These are phyloP conservation scores for Mythimna ferrago DNA, from an alignment of 2,888 invertebrate species.

Conservation along the genomic window DNA sequence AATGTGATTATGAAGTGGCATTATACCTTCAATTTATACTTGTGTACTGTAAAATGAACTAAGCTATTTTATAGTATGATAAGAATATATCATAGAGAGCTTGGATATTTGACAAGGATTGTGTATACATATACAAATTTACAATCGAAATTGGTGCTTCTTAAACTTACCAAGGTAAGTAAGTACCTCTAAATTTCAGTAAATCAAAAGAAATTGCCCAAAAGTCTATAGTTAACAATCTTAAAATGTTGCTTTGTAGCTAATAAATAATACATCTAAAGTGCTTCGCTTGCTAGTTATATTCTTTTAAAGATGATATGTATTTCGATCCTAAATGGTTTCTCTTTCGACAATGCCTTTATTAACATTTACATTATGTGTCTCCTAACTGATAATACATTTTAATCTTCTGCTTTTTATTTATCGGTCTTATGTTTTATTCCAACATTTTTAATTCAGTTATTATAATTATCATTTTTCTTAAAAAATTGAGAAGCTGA, in stretches of 20 bases:
- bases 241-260: background rate
- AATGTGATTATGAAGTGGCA: background rate
- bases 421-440: background rate
- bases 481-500: background rate
- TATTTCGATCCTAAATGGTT: background rate
- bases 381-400: background rate
- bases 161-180: background rate
- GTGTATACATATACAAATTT: too few relatives aligned
- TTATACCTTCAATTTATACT: background rate
- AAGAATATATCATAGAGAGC: too few relatives aligned
- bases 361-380: background rate
- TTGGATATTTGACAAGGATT: too few relatives aligned
- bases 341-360: background rate
- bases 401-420: background rate
- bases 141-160: too few relatives aligned
- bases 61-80: background rate
- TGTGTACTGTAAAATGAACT: background rate
- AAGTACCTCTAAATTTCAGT: background rate
- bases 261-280: background rate
- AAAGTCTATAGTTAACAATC: background rate
- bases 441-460: background rate
- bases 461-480: background rate
- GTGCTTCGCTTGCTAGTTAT: background rate
- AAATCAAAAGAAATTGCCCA: background rate
- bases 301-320: background rate